phyloP scores from a whole-genome alignment of 2,113 vertebrate genomes.

The Muntiacus muntjak region DNA sequence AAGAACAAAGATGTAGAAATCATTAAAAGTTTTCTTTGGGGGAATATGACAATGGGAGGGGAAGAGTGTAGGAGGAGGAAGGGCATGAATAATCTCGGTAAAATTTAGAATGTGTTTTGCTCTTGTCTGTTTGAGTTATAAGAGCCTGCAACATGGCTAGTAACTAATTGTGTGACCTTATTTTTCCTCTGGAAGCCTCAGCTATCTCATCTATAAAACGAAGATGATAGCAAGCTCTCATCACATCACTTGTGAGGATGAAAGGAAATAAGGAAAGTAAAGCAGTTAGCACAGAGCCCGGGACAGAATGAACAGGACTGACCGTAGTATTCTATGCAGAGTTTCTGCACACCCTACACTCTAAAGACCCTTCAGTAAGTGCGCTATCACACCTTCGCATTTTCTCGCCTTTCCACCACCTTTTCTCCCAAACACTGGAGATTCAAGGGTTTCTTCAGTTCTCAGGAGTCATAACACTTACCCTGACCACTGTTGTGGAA shows the following conservation, averaged over 20 bases:
- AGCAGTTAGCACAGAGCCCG: background rate
- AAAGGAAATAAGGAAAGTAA: background rate
- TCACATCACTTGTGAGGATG: background rate
- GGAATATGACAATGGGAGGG: background rate
- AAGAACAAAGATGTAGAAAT: background rate
- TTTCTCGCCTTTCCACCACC: background rate
- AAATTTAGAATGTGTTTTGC: background rate
- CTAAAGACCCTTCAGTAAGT: background rate
- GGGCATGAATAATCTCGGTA: background rate
- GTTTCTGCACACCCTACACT: background rate
- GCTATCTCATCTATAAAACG: background rate
- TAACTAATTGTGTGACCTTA: background rate
- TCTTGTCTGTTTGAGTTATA: background rate
- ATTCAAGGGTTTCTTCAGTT: background rate
- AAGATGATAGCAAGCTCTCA: background rate
- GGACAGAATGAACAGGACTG: background rate
- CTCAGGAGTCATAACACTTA: background rate
- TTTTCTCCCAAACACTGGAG: background rate
- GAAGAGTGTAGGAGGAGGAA: background rate
- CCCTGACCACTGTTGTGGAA: background rate
- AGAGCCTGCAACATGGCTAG: background rate
- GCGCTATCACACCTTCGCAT: background rate
- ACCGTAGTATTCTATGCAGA: accelerated
- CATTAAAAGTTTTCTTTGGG: background rate
- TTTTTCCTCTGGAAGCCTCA: background rate